phyloP scores from a whole-genome alignment of 2,113 vertebrate genomes.

The Fulmarus glacialis region DNA sequence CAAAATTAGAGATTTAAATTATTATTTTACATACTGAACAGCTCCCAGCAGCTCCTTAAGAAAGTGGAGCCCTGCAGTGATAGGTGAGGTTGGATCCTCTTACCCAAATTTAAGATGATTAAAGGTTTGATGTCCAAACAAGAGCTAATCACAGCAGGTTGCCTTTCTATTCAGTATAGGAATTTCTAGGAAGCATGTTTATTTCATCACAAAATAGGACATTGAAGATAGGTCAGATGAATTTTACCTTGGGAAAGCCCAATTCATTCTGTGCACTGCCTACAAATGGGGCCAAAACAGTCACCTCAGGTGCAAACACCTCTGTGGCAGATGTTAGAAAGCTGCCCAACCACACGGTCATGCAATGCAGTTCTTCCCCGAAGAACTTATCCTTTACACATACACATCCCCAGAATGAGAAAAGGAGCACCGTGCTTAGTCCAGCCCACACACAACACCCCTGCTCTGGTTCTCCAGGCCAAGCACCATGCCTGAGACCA shows the following conservation, averaged over 20 bases:
- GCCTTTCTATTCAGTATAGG: neutral
- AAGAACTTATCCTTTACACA: neutral
- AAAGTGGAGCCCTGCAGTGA: neutral
- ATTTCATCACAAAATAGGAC: neutral
- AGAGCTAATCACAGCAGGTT: neutral
- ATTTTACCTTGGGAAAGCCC: neutral
- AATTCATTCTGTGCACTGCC: neutral
- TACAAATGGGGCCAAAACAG: neutral
- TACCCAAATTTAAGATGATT: neutral
- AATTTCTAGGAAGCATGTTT: neutral
- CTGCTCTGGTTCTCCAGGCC: neutral
- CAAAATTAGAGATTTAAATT: neutral
- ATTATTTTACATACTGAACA: neutral
- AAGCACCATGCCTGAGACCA: neutral
- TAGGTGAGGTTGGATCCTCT: neutral
- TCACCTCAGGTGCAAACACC: neutral
- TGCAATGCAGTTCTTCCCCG: neutral
- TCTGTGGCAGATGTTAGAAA: neutral
- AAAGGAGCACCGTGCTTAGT: neutral
- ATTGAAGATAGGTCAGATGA: neutral
- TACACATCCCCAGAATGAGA: accelerated
- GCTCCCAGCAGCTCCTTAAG: neutral
- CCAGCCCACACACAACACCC: too few relatives aligned
- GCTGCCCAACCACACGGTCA: neutral
- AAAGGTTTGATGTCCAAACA: neutral